Percentiles rank a stretch among this genome's conserved stretches.
phyloP scores from a whole-genome alignment of 1,140 invertebrate genomes.

The Hylyphantes graminicola region DNA sequence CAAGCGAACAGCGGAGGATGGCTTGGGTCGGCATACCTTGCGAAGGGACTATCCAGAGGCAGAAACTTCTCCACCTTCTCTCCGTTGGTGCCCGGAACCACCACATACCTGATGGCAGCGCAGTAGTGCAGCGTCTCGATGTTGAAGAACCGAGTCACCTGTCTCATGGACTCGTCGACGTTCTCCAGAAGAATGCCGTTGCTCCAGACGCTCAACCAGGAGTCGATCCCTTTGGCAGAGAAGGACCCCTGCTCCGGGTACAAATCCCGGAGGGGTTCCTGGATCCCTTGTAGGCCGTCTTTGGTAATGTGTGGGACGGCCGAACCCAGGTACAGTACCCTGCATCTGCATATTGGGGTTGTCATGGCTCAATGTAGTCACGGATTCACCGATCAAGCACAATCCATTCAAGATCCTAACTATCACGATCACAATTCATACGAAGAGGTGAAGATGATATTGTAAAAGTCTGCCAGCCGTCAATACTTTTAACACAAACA shows the following conservation, averaged over 20 bases:
- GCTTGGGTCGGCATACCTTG: slow-evolving; percentile 76
- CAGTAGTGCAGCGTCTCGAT: slow-evolving; percentile 97
- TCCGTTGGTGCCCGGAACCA: slow-evolving; percentile 72
- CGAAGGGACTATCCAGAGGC: slow-evolving; percentile 95
- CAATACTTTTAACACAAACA: no score
- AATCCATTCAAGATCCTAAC: slow-evolving; percentile 26
- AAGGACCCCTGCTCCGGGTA: slow-evolving; percentile 88
- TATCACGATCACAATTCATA: no score
- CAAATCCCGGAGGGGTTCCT: slow-evolving; percentile 95
- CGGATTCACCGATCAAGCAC: background rate
- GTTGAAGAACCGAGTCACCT: slow-evolving; percentile 96
- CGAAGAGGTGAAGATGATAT: no score
- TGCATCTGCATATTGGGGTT: slow-evolving; percentile 93
- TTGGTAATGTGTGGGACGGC: slow-evolving; percentile 97
- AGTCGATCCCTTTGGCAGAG: slow-evolving; percentile 90
- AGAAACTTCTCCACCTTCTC: slow-evolving; percentile 83
- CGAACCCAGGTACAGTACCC: slow-evolving; percentile 97
- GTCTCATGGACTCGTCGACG: slow-evolving; percentile 93
- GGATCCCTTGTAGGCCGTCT: slow-evolving; percentile 96
- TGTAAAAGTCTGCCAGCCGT: no score
- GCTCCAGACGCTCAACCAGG: slow-evolving; percentile 96
- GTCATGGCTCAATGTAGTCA: slow-evolving; percentile 65
- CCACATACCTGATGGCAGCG: slow-evolving; percentile 89
- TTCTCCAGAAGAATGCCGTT: slow-evolving; percentile 97
- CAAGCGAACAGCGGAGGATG: slow-evolving; percentile 98